Base-by-base conservation (phyloP, 2,888 invertebrate species). In the Amblyjoppa proteus region DNA sequence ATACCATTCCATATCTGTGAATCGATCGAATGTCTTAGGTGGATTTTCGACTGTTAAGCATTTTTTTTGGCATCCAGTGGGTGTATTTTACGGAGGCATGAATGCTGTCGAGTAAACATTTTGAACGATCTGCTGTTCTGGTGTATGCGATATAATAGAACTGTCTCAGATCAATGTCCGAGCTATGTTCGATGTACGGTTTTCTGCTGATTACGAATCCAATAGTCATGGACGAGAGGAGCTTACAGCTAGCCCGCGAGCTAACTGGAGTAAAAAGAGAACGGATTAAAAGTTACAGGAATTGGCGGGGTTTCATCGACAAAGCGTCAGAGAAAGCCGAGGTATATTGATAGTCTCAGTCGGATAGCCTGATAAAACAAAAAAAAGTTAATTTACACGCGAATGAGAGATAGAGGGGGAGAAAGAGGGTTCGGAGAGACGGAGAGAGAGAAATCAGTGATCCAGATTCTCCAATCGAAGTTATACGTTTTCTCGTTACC, bases 401-500 rank as follows among this genome's bases (percentile, higher is more conserved):
- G 64, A 56, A n/a, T 7, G 68, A 16, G 16, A 7, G 31, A 31
- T 0, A 25, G 49, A 31, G 34, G n/a, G 13, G 7, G 11, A 11
- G 7, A 2, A 11, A 11, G 41, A 0, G 41, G 7, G 41, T 2
- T 25, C 5, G 45, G 45, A 13, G 56, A 31, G 2, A 31, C 13
- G 0, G 7, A 64, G 45, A 61, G 61, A 20, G 7, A 45, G 58
- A 58, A 49, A 25, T 51, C n/a, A 51, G 51, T 34, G 13, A 16
- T 41, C 64, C n/a, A 16, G 34, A 49, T 75, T 75, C 49, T 66
- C 45, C 56, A 31, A 69, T 77, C 51, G 28, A 16, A 77, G 45
- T 38, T 69, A 45, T 58, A 58, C 49, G 68, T 76, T 41, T 56
- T 71, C 73, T 73, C 71, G 45, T 61, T 66, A 34, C 38, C 53